Percentiles rank a stretch among this genome's conserved stretches.
These are phyloP conservation scores for Drosophila affinis DNA, from an alignment of 2,888 invertebrate species.

Conservation along the genomic window DNA sequence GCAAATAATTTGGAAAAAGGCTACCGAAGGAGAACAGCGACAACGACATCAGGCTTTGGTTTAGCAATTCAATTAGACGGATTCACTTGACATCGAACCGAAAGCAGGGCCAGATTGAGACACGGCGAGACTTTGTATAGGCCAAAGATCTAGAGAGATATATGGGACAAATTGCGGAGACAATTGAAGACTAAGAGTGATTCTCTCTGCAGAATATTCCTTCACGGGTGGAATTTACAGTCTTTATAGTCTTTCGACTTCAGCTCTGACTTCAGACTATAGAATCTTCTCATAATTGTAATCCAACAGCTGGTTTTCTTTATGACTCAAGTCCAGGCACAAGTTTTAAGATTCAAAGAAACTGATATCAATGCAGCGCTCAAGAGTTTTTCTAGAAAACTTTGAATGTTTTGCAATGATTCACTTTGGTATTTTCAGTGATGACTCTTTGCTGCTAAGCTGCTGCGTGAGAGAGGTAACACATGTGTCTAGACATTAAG, in stretches of 20 bases:
- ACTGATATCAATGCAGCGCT: not conserved
- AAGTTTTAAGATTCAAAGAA: constrained; percentile 16
- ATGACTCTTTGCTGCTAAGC: too few relatives aligned
- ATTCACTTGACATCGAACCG: constrained; percentile 17
- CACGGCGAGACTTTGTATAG: not conserved
- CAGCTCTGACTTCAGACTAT: not conserved
- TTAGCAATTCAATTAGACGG: constrained; percentile 68
- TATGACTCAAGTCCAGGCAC: not conserved
- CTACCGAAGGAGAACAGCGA: constrained; percentile 40
- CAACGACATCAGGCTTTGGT: constrained; percentile 20
- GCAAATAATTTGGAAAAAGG: constrained; percentile 51
- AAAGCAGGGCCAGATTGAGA: not conserved
- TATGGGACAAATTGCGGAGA: not conserved
- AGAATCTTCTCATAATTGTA: not conserved
- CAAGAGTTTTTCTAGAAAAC: not conserved
- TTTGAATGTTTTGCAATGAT: not conserved
- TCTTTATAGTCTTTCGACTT: not conserved
- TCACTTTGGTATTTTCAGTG: not conserved
- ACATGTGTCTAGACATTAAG: too few relatives aligned
- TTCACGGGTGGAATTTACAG: too few relatives aligned
- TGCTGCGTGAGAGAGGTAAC: too few relatives aligned
- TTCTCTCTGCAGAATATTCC: too few relatives aligned
- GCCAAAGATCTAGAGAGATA: not conserved
- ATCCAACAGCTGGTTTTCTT: not conserved
- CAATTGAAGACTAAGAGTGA: not conserved